Base-by-base conservation (phyloP, 1,140 invertebrate genomes). In the Chymomyza costata region DNA sequence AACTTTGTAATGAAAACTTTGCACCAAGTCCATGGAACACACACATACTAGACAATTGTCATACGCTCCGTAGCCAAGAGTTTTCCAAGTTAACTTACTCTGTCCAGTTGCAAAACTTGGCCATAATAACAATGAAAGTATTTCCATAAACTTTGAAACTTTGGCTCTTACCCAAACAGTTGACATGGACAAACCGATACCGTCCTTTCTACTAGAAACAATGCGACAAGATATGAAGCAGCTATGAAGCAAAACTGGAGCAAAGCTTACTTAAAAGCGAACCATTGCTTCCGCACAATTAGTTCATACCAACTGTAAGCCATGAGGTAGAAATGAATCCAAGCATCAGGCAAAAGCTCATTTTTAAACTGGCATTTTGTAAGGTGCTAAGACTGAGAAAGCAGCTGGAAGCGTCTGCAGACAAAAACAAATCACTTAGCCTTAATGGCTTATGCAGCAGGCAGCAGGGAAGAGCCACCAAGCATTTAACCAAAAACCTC, bases 401-500 rank as follows among this genome's bases (percentile, higher is more conserved):
- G 15, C 28, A 14, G 2, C 10, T 39, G 25, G 65, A 28, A 28
- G 40, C 17, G 34, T 35, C 5, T 21, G 13, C 54, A 63, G 64
- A 81, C 68, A 80, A 80, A 65, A 80, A 73, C 73, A 80, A 80
- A 73, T 80, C 73, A 80, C 73, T 80, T 80, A 80, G 73, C 73
- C 73, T 63, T 80, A 80, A 80, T 80, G 74, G 73, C 73, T 78
- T 71, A 61, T 73, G 73, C 34, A 43, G 66, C n/a, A n/a, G 21
- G 59, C 49, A 57, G 8, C 49, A 57, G 8, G 17, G 21, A 25
- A 19, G 18, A 10, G 30, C 28, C 30, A 19, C 38, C 43, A 56
- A 63, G 73, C 73, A 80, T 80, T 80, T 80, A 80, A 80, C 73
- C 73, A 34, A 66, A 78, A 80, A 78, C 67, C 73, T 68, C 74